Percentiles rank a stretch among this genome's conserved stretches.
These are phyloP conservation scores for Platycercus adscitus DNA, from an alignment of 2,113 vertebrate species.

Conservation along the genomic window DNA sequence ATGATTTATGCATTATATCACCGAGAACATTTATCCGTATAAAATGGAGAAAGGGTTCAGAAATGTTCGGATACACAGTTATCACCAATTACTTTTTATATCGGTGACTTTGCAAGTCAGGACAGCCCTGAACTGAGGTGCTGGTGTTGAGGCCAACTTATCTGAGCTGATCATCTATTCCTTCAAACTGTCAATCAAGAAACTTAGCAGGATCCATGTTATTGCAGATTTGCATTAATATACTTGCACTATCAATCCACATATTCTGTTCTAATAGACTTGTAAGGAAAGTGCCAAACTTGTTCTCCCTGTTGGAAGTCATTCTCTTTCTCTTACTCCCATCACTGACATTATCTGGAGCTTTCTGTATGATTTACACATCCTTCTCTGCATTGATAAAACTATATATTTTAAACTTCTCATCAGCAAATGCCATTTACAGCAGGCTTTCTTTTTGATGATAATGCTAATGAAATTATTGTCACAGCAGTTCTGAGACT, in stretches of 20 bases:
- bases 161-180: neutral
- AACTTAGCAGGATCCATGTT: neutral
- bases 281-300: neutral
- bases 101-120: neutral
- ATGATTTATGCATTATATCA: neutral
- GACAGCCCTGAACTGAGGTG: neutral
- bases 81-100: neutral
- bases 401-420: neutral
- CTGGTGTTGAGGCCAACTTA: neutral
- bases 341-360: neutral
- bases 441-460: neutral
- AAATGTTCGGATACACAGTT: neutral
- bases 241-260: neutral
- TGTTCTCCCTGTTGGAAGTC: neutral
- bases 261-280: neutral
- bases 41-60: neutral
- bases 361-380: neutral
- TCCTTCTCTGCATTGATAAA: neutral
- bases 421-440: neutral
- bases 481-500: neutral
- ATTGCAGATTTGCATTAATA: neutral
- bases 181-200: neutral
- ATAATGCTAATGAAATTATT: conserved; percentile 3
- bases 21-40: neutral
- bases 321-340: neutral